phyloP scores from a whole-genome alignment of 1,140 invertebrate genomes.

The Ceratina australensis region DNA sequence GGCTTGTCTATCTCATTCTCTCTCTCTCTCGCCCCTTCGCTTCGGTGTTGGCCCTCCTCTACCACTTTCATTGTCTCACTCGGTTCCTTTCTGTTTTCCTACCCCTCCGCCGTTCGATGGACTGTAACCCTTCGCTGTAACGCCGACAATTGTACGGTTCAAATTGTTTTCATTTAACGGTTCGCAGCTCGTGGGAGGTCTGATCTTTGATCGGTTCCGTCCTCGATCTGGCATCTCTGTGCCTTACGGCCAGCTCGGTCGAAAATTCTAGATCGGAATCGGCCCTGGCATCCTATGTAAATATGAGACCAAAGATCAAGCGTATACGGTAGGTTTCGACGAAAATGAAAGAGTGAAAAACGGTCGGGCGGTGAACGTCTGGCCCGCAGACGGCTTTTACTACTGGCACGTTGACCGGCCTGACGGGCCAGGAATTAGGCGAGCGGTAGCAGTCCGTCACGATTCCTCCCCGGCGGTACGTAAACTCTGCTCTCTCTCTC shows the following conservation, averaged over 20 bases:
- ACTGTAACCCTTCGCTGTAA: neutral
- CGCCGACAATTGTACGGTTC: too few relatives aligned
- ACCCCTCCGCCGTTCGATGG: neutral
- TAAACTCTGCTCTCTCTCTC: constrained; percentile 8
- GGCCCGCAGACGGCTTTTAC: neutral
- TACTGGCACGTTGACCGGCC: neutral
- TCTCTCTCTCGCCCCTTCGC: neutral
- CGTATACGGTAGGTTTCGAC: neutral
- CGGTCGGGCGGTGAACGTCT: neutral
- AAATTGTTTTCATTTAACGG: neutral
- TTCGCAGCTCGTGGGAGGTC: too few relatives aligned
- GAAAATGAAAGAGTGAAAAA: constrained; percentile 37
- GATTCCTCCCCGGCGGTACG: neutral
- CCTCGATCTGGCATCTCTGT: too few relatives aligned
- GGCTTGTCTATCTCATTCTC: neutral
- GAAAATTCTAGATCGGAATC: constrained; percentile 29
- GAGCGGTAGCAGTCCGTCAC: neutral
- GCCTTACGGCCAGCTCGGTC: constrained; percentile 9
- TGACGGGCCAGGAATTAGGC: constrained; percentile 16
- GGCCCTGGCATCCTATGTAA: constrained; percentile 35
- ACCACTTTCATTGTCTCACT: neutral
- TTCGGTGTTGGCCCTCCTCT: neutral
- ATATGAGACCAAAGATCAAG: constrained; percentile 26
- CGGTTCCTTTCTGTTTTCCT: neutral
- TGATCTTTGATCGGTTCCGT: too few relatives aligned